Percentiles rank a stretch among this genome's conserved stretches.
Evolutionary conservation across 2,888 invertebrate genomes (phyloP).

Genomic region (Pachymerium ferrugineum): DNA sequence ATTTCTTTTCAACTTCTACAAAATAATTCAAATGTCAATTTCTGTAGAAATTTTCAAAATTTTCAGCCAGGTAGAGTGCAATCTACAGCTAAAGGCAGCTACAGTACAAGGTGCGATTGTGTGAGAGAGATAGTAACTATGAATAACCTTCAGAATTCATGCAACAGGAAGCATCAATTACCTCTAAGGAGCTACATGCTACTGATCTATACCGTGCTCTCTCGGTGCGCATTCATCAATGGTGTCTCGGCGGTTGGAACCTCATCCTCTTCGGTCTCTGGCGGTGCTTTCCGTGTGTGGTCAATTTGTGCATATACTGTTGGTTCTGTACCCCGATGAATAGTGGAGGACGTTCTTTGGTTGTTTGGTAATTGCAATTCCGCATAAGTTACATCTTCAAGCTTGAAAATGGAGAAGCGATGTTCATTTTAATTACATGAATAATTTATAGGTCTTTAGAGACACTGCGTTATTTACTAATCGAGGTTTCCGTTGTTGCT

Average conservation of each 20-base stretch:
- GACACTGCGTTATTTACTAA: conserved; percentile 19
- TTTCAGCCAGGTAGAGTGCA: too few species aligned
- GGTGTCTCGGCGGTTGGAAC: conserved; percentile 38
- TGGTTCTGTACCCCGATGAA: conserved; percentile 51
- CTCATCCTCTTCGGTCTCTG: conserved; percentile 45
- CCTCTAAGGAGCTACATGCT: conserved; percentile 34
- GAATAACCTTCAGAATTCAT: not conserved
- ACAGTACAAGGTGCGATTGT: not conserved
- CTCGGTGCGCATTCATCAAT: conserved; percentile 39
- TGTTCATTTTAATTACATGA: not conserved
- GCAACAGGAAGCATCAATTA: conserved; percentile 29
- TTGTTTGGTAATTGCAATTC: conserved; percentile 57
- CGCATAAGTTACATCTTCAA: conserved; percentile 59
- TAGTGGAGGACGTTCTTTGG: conserved; percentile 43
- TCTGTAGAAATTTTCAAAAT: too few species aligned
- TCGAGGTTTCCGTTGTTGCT: conserved; percentile 31
- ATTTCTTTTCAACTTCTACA: too few species aligned
- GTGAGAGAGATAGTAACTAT: not conserved
- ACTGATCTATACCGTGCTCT: conserved; percentile 41
- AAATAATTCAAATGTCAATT: too few species aligned
- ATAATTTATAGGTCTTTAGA: not conserved
- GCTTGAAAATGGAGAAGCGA: conserved; percentile 36
- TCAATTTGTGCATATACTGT: conserved; percentile 71
- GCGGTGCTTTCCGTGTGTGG: conserved; percentile 46
- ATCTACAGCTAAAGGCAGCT: not conserved